Evolutionary conservation across 2,888 invertebrate species (phyloP).

Genomic region (Ecliptopera silaceata): DNA sequence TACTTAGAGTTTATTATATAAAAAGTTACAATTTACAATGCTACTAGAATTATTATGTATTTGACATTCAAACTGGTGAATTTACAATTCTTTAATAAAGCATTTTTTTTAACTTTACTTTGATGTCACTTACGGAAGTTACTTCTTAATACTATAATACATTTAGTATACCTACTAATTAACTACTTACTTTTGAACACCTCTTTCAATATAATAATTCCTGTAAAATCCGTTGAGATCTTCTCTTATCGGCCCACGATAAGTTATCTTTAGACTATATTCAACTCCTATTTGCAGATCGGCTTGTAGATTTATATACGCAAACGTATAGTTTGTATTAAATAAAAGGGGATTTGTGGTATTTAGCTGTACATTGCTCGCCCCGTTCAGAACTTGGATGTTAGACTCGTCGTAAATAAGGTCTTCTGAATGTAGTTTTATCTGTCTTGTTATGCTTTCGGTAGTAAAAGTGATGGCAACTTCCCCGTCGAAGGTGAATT

Average conservation of each 20-base stretch:
- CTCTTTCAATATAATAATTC: conserved; percentile 79
- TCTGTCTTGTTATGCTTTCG: conserved; percentile 50
- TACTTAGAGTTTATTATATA: no score
- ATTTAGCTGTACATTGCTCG: conserved; percentile 41
- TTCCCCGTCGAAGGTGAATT: conserved; percentile 76
- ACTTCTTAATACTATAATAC: no score
- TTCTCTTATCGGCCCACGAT: conserved; percentile 79
- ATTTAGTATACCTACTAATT: no score
- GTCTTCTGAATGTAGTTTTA: conserved; percentile 70
- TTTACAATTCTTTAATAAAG: no score
- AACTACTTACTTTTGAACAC: conserved; percentile 76
- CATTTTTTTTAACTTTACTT: no score
- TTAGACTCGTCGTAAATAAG: conserved; percentile 52
- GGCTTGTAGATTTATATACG: conserved; percentile 67
- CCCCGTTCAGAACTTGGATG: conserved; percentile 50
- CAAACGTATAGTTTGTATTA: conserved; percentile 70
- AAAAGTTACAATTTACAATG: no score
- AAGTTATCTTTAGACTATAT: conserved; percentile 78
- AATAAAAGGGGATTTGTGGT: conserved; percentile 55
- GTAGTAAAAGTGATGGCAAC: conserved; percentile 67
- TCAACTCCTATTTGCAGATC: conserved; percentile 57
- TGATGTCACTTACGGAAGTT: no score
- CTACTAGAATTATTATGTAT: no score
- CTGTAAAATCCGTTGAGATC: conserved; percentile 85
- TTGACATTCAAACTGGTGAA: no score